Base-by-base conservation (phyloP, 2,888 invertebrate species). In the Cheilosia urbana region DNA sequence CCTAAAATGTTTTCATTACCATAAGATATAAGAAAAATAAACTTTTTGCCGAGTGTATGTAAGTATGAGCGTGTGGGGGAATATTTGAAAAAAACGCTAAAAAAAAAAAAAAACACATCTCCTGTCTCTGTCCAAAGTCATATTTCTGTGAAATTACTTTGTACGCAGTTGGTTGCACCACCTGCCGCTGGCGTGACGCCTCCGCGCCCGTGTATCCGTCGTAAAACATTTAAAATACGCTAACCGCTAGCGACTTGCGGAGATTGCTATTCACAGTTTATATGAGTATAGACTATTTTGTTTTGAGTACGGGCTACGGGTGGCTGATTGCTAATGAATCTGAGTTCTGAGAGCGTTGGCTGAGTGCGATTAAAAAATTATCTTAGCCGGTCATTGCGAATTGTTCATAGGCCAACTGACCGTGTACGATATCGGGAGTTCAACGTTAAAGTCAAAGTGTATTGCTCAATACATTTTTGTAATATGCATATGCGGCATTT, bases 1-100 rank as follows among this genome's bases (percentile, higher is more conserved):
- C 82, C 49, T 68, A 34, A 78, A 78, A 77, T 72, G 72, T 72
- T 83, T 83, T 78, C 82, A 83, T 83, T 83, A 78, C 60, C 82
- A 79, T 66, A 73, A 57, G 73, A 66, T 55, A 53, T n/a, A 60
- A 53, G 47, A 82, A 66, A 78, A 73, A 75, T 42, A 65, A 77
- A 65, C 58, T 47, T 49, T 49, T 49, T 58, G 24, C 15, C 5
- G 17, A 51, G 21, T 24, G 21, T 4, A 34, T 51, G 30, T 75
- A 47, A 40, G 49, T 37, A 30, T 55, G 13, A 55, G 34, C 51
- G 15, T 62, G 13, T 34, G 24, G 49, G 21, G 11, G 30, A 34
- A 49, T 57, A 57, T n/a, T 66, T 9, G 0, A 30, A 30, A 2
- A 30, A 30, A 42, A 21, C 1, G 2, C 21, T 27, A 66, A 27